Percentiles rank a stretch among this genome's conserved stretches.
phyloP scores from a whole-genome alignment of 1,140 invertebrate species.

The Coptotermes formosanus region DNA sequence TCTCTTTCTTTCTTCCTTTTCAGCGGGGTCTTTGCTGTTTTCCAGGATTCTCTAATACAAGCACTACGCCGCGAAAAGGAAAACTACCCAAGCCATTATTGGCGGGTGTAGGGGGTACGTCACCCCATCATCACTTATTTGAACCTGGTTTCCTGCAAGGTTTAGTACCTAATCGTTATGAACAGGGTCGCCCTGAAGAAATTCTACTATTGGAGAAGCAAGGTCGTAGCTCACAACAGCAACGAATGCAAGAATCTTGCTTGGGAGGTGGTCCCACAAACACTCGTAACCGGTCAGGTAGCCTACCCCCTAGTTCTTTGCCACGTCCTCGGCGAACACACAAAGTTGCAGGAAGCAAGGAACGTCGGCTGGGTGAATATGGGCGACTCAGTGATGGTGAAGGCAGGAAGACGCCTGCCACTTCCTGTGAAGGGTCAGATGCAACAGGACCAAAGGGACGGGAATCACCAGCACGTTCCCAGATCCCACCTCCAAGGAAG shows the following conservation, averaged over 20 bases:
- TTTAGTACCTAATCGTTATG: constrained; percentile 49
- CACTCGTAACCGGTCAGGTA: constrained; percentile 50
- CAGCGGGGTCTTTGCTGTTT: constrained; percentile 83
- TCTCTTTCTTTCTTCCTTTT: constrained; percentile 56
- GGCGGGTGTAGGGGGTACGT: constrained; percentile 64
- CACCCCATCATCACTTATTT: constrained; percentile 43
- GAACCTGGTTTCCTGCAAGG: constrained; percentile 55
- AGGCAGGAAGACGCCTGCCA: constrained; percentile 42
- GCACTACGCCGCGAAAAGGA: constrained; percentile 76
- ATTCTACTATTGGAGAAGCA: constrained; percentile 74
- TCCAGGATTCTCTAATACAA: constrained; percentile 81
- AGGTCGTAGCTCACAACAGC: constrained; percentile 70
- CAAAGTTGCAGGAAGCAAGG: constrained; percentile 51
- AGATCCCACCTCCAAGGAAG: constrained; percentile 57
- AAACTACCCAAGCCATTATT: constrained; percentile 79
- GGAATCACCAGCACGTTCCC: constrained; percentile 56
- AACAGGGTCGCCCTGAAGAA: constrained; percentile 57
- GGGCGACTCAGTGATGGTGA: constrained; percentile 46
- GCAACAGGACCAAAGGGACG: constrained; percentile 44
- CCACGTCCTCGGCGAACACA: constrained; percentile 62
- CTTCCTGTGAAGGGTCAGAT: constrained; percentile 5
- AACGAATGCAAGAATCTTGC: constrained; percentile 59
- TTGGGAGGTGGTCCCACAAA: constrained; percentile 37
- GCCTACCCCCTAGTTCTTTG: constrained; percentile 51
- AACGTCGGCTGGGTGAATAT: constrained; percentile 53